A percentile compares a stretch with the other conserved stretches of the same genome.
These are phyloP conservation scores for Buathra laborator DNA, from an alignment of 2,888 invertebrate species.

Conservation along the genomic window DNA sequence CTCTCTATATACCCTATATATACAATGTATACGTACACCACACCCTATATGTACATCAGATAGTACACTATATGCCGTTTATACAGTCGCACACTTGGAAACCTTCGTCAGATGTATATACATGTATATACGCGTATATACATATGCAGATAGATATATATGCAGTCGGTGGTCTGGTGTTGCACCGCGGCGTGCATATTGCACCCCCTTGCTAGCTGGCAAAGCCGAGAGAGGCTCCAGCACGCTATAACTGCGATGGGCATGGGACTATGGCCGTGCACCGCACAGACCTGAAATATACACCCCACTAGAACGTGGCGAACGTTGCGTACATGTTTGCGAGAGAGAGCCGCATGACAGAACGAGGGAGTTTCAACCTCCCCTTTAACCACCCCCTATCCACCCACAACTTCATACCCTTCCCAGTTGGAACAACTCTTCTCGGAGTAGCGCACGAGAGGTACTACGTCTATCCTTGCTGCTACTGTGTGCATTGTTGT, in stretches of 20 bases:
- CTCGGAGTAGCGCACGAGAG: constrained; percentile 8
- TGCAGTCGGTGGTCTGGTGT: constrained; percentile 65
- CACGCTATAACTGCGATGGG: constrained; percentile 49
- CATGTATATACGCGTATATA: constrained; percentile 22
- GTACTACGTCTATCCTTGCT: constrained; percentile 24
- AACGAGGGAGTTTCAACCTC: constrained; percentile 58
- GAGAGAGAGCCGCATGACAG: constrained; percentile 65
- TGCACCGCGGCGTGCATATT: constrained; percentile 80
- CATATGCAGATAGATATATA: constrained; percentile 37
- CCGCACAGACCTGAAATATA: constrained; percentile 81
- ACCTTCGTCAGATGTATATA: not conserved
- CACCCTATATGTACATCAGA: constrained; percentile 34
- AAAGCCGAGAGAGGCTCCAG: constrained; percentile 54
- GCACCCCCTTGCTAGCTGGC: constrained; percentile 73
- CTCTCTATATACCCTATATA: constrained; percentile 2
- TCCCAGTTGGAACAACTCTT: constrained; percentile 29
- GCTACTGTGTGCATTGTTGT: constrained; percentile 7
- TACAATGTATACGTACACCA: constrained; percentile 12
- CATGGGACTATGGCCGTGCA: constrained; percentile 76
- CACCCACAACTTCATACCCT: constrained; percentile 42
- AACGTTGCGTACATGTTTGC: constrained; percentile 66
- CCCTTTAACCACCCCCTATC: constrained; percentile 39
- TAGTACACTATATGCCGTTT: constrained; percentile 18
- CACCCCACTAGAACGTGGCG: constrained; percentile 75
- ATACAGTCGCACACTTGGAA: not conserved